phyloP scores from a whole-genome alignment of 2,888 invertebrate genomes.

The Nephrotoma flavescens region DNA sequence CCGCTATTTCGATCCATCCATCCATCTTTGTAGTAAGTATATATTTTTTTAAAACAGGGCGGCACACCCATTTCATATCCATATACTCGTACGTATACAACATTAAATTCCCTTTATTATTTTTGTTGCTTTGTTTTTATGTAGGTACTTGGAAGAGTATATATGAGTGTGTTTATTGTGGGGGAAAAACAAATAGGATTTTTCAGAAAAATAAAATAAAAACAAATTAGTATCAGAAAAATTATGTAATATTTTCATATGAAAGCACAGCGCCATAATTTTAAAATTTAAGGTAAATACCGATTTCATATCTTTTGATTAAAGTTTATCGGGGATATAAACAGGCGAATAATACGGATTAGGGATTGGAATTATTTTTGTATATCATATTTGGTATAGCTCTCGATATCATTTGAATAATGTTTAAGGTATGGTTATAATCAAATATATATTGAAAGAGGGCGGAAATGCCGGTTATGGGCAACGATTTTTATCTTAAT shows the following conservation, averaged over 20 bases:
- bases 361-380: neutral
- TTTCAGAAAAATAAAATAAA: neutral
- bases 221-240: neutral
- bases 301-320: neutral
- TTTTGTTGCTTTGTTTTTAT: neutral
- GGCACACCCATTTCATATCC: neutral
- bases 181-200: neutral
- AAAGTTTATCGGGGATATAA: neutral
- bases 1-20: neutral
- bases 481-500: no score
- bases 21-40: neutral
- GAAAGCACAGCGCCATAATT: neutral
- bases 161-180: neutral
- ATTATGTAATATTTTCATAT: neutral
- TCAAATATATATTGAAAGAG: no score
- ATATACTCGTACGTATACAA: no score
- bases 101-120: neutral
- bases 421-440: no score
- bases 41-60: neutral
- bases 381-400: no score
- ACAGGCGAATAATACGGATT: neutral
- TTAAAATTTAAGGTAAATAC: neutral
- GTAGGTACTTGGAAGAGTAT: neutral
- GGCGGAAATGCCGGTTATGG: no score
- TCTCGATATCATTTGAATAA: no score